Conservation (phyloP, 2,888 invertebrate species). For the Diarsia dahlii region DNA sequence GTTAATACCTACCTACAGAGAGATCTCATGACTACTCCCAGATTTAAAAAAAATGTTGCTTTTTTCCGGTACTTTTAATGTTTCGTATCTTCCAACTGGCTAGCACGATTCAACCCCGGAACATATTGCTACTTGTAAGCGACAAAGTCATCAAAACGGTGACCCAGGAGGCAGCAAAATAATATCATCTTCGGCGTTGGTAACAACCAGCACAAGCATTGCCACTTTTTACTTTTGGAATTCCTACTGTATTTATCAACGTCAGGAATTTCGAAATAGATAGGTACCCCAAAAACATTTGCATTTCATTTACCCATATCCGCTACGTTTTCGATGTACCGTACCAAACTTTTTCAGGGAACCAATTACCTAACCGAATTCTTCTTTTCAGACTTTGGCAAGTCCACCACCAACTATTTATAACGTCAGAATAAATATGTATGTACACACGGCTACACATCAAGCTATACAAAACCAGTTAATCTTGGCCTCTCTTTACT, state of each 20-base stretch:
- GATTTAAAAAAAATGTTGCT: not conserved
- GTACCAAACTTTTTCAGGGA: slow-evolving; percentile 6
- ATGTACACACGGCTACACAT: no score
- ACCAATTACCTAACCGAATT: slow-evolving; percentile 3
- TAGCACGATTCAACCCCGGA: no score
- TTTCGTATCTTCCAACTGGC: not conserved
- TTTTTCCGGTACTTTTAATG: not conserved
- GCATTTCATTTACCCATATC: not conserved
- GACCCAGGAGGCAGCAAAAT: not conserved
- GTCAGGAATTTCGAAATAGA: not conserved
- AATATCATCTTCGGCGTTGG: not conserved
- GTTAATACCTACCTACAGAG: not conserved
- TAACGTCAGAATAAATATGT: slow-evolving; percentile 21
- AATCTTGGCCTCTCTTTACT: no score
- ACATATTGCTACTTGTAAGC: not conserved
- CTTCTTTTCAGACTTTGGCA: slow-evolving; percentile 4
- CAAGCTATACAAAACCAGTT: no score
- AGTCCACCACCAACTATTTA: slow-evolving; percentile 14
- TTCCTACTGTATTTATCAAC: not conserved
- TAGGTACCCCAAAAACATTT: not conserved
- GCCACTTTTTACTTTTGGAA: not conserved
- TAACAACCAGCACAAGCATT: not conserved
- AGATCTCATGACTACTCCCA: not conserved
- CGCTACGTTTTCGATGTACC: not conserved
- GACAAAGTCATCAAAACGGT: not conserved